Conservation (phyloP, 2,113 vertebrate genomes). For the Sminthopsis crassicaudata region DNA sequence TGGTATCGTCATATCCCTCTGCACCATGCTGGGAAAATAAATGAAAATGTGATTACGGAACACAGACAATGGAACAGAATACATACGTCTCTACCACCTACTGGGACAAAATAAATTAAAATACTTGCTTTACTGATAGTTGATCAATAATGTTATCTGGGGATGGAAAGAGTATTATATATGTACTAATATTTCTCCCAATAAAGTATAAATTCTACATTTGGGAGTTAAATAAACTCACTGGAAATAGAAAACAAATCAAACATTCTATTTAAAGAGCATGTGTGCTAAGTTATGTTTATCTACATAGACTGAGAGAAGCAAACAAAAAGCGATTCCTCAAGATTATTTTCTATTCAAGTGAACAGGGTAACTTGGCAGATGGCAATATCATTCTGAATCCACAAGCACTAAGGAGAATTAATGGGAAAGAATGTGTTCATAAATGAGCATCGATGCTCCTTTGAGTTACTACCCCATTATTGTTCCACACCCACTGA, state of each 20-base stretch:
- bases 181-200: neutral
- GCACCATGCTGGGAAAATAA: neutral
- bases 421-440: neutral
- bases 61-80: neutral
- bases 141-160: neutral
- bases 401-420: neutral
- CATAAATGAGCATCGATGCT: neutral
- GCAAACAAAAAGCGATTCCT: conserved; percentile 9
- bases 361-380: neutral
- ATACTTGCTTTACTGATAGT: neutral
- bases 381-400: neutral
- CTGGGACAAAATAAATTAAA: neutral
- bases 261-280: neutral
- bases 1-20: neutral
- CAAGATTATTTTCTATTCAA: neutral
- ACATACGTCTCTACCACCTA: neutral
- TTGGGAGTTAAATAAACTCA: neutral
- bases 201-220: neutral
- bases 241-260: neutral
- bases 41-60: neutral
- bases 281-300: neutral
- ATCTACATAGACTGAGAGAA: neutral
- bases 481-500: neutral
- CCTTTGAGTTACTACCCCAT: neutral
- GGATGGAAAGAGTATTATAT: neutral